Conservation (phyloP, 1,140 invertebrate genomes). For the Aradophagus sp. region DNA sequence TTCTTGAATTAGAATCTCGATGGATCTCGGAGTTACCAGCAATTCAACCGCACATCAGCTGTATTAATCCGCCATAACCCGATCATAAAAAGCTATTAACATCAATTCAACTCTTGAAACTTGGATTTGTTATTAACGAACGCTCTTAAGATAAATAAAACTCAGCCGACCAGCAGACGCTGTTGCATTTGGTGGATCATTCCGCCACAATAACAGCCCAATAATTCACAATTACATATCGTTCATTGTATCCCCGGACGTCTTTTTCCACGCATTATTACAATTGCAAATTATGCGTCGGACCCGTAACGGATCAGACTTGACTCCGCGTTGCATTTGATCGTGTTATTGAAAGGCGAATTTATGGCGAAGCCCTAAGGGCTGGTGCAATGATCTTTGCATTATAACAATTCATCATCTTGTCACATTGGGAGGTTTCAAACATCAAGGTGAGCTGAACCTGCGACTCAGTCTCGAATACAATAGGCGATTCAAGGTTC, state of each 20-base stretch:
- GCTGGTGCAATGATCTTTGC: slow-evolving; percentile 48
- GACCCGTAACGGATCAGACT: slow-evolving; percentile 34
- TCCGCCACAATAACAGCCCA: slow-evolving; percentile 4
- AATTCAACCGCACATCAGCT: slow-evolving; percentile 13
- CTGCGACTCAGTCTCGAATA: slow-evolving; percentile 52
- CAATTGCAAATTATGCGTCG: slow-evolving; percentile 37
- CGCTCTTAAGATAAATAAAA: no score
- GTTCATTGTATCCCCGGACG: slow-evolving; percentile 23
- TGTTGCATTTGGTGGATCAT: no score
- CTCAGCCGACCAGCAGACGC: no score
- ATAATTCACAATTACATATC: slow-evolving; percentile 23
- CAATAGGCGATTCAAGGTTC: slow-evolving; percentile 59
- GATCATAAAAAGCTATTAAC: slow-evolving; percentile 7
- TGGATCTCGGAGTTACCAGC: slow-evolving; percentile 12
- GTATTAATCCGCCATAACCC: slow-evolving; percentile 2
- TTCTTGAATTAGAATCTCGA: slow-evolving; percentile 12
- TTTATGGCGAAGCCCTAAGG: slow-evolving; percentile 37
- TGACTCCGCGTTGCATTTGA: slow-evolving; percentile 25
- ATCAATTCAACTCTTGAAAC: not conserved
- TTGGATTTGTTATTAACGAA: no score
- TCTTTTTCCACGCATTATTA: slow-evolving; percentile 23
- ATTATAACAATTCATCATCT: slow-evolving; percentile 58
- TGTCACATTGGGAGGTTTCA: slow-evolving; percentile 59
- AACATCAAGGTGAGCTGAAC: slow-evolving; percentile 59
- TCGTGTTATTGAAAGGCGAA: slow-evolving; percentile 51